Percentiles rank a stretch among this genome's conserved stretches.
These are phyloP conservation scores for Crotophaga sulcirostris DNA, from an alignment of 2,113 vertebrate species.

Conservation along the genomic window DNA sequence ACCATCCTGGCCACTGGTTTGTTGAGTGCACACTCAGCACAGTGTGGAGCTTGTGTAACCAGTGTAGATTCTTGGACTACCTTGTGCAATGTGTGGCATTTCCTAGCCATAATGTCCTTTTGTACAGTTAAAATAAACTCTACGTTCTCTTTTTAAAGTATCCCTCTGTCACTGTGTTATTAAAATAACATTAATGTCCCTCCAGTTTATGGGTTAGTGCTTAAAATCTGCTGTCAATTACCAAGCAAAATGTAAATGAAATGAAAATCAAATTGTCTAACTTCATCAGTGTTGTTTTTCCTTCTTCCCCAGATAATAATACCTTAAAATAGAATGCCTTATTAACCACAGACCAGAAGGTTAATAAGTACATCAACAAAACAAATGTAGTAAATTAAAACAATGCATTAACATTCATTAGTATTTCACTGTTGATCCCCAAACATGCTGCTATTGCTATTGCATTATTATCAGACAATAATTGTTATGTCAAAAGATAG, in stretches of 20 bases:
- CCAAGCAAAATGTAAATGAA: slow-evolving; percentile 23
- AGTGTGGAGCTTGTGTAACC: background rate
- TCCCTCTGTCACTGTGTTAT: background rate
- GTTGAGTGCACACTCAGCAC: fast-evolving
- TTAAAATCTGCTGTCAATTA: slow-evolving; percentile 27
- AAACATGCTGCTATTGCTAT: slow-evolving; percentile 47
- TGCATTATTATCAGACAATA: slow-evolving; percentile 54
- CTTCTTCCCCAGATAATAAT: slow-evolving; percentile 24
- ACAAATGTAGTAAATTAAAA: slow-evolving; percentile 64
- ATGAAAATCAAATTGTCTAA: slow-evolving; percentile 11
- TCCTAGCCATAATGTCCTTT: background rate
- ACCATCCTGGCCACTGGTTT: fast-evolving
- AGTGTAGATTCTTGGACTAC: background rate
- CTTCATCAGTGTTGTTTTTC: background rate
- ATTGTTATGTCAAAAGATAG: slow-evolving; percentile 64
- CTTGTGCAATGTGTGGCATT: fast-evolving
- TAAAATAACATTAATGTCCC: background rate
- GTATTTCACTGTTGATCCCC: slow-evolving; percentile 61
- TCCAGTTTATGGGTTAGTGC: background rate
- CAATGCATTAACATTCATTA: slow-evolving; percentile 64
- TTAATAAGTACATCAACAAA: slow-evolving; percentile 58
- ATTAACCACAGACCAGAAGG: slow-evolving; percentile 63
- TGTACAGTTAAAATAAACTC: background rate
- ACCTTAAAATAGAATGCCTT: slow-evolving; percentile 51
- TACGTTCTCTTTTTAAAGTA: background rate